phyloP scores from a whole-genome alignment of 2,797 vertebrate genomes.

The Carapus acus region DNA sequence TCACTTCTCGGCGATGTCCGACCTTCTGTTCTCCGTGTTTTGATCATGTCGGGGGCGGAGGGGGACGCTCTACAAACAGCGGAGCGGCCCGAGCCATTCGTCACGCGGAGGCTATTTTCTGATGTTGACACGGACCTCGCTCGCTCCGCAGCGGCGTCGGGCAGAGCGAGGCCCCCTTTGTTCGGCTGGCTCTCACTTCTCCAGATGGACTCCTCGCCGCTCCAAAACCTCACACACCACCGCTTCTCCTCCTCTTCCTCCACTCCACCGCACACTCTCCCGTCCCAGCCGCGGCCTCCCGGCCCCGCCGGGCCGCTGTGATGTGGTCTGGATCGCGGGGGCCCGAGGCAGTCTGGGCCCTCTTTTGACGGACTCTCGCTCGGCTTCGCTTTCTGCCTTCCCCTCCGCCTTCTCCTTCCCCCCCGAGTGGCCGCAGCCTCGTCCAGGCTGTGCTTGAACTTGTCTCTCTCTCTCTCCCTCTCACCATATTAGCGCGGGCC shows the following conservation, averaged over 20 bases:
- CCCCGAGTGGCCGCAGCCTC: too few relatives aligned
- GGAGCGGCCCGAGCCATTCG: too few relatives aligned
- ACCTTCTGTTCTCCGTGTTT: too few relatives aligned
- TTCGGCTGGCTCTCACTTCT: constrained; percentile 42
- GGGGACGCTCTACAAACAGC: too few relatives aligned
- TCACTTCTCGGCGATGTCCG: too few relatives aligned
- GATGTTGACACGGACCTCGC: neutral
- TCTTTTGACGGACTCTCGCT: constrained; percentile 38
- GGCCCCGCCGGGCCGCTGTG: constrained; percentile 29
- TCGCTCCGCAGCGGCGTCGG: neutral
- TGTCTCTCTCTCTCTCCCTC: constrained; percentile 30
- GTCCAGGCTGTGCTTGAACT: constrained; percentile 35
- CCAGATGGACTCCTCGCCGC: constrained; percentile 50
- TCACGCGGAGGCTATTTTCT: too few relatives aligned
- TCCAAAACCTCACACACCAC: constrained; percentile 22
- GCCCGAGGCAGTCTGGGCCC: constrained; percentile 30
- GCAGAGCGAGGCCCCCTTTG: constrained; percentile 33
- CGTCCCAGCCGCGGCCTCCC: constrained; percentile 10
- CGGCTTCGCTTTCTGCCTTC: constrained; percentile 11
- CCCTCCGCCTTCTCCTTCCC: constrained; percentile 10
- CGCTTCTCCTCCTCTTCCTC: too few relatives aligned
- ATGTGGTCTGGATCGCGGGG: constrained; percentile 45
- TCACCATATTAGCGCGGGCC: constrained; percentile 6
- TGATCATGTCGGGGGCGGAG: too few relatives aligned
- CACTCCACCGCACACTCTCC: constrained; percentile 15